Evolutionary conservation across 2,113 vertebrate species (phyloP).

Genomic region (Lichenostomus cassidix): DNA sequence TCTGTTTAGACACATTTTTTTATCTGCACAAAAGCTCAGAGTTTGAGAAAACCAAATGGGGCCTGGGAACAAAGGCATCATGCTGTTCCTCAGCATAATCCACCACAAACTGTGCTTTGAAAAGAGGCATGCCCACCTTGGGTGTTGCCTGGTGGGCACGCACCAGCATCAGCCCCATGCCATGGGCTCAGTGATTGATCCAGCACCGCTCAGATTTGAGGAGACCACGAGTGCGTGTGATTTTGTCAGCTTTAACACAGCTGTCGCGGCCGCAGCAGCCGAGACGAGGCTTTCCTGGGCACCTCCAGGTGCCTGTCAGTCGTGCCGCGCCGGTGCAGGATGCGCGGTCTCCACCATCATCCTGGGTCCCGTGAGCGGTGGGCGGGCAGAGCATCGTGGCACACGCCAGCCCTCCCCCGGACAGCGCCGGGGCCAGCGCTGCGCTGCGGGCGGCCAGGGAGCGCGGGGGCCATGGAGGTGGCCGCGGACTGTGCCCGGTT

Average conservation of each 20-base stretch:
- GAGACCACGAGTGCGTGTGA: accelerated
- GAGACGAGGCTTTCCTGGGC: not conserved
- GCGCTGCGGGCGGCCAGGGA: too few species aligned
- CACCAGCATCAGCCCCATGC: not conserved
- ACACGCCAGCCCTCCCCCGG: accelerated
- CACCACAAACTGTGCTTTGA: not conserved
- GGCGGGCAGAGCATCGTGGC: not conserved
- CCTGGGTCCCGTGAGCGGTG: not conserved
- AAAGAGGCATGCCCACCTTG: too few species aligned
- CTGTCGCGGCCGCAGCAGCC: accelerated
- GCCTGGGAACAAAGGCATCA: accelerated
- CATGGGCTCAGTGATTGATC: accelerated
- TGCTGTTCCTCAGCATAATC: not conserved
- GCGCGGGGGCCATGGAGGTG: constrained; percentile 72
- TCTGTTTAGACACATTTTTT: not conserved
- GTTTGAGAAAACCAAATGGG: not conserved
- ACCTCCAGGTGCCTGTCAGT: too few species aligned
- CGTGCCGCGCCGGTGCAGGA: not conserved
- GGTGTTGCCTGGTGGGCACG: not conserved
- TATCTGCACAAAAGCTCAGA: not conserved
- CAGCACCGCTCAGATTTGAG: accelerated
- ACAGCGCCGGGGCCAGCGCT: not conserved
- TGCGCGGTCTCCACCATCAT: accelerated
- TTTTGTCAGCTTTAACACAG: too few species aligned
- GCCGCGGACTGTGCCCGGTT: constrained; percentile 79